Base-by-base conservation (phyloP, 1,140 invertebrate genomes). In the Rhyzopertha dominica region DNA sequence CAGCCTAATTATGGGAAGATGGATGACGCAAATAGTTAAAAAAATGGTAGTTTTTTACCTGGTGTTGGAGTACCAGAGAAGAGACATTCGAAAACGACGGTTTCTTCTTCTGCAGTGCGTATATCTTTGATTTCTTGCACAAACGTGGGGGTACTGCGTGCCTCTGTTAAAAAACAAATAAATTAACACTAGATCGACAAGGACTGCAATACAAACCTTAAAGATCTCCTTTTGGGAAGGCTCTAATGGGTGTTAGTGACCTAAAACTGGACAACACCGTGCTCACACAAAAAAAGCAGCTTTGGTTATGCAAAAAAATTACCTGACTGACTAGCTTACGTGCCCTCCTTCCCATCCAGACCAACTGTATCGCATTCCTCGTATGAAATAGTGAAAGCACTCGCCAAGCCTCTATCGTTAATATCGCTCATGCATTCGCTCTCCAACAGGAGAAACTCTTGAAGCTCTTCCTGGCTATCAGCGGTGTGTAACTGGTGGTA, bases 41-140 rank as follows among this genome's bases (percentile, higher is more conserved):
- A n/a, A n/a, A n/a, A n/a, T n/a, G n/a, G n/a, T n/a, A n/a, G n/a
- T n/a, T n/a, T n/a, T 39, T 66, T 77, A 89, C 86, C 84, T 80
- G 91, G 91, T 55, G 64, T 71, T 36, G 91, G 91, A 63, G 84
- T 87, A 68, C 90, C 90, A 37, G 82, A 82, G 64, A 85, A 90
- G 38, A 76, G 62, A 52, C 84, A 82, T 68, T 87, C 82, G 60
- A 95, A 87, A 19, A 75, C 75, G 18, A 83, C 80, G 35, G 72
- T 76, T 70, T 88, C 81, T 43, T 82, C 82, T 72, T 87, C 81
- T 50, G 80, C 75, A 31, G 80, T 80, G 56, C 84, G 78, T 55
- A 79, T 74, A 56, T 86, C 82, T 54, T 77, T 77, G 49, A 91
- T 80, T 70, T 90, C 85, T 72, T 83, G 77, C 37, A 88, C 80